phyloP scores from a whole-genome alignment of 2,888 invertebrate genomes.

The Monoplex corrugatus region DNA sequence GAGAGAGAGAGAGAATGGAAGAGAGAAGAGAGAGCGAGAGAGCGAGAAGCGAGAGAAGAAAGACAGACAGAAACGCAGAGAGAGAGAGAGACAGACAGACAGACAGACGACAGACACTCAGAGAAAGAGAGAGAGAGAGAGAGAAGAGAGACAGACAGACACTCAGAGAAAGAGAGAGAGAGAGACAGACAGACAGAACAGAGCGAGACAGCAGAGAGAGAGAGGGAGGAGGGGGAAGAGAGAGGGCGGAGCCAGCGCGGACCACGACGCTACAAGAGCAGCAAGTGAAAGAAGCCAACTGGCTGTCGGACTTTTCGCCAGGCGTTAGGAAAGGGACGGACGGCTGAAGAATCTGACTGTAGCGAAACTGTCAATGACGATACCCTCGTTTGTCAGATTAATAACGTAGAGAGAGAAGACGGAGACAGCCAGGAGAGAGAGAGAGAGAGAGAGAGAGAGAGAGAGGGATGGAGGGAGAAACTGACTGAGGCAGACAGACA shows the following conservation, averaged over 20 bases:
- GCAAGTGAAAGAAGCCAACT: background rate
- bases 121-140: constrained; percentile 12
- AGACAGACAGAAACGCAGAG: background rate
- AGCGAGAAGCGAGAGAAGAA: no score
- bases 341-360: no score
- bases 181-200: background rate
- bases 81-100: background rate
- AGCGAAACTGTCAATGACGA: no score
- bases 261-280: constrained; percentile 26
- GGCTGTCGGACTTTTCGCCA: no score
- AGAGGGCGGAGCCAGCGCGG: background rate
- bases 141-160: background rate
- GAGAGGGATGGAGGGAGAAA: background rate
- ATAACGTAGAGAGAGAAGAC: background rate
- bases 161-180: constrained; percentile 5
- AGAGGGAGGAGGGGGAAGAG: constrained; percentile 2
- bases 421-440: background rate
- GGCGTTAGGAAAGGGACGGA: no score
- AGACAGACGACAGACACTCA: background rate
- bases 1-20: constrained; percentile 13
- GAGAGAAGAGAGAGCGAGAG: no score
- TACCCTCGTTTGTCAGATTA: no score
- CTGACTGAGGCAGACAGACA: background rate
- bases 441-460: background rate
- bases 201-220: constrained; percentile 25